Percentiles rank a stretch among this genome's conserved stretches.
Evolutionary conservation across 2,888 invertebrate species (phyloP).

Genomic region (Athalia cordata): DNA sequence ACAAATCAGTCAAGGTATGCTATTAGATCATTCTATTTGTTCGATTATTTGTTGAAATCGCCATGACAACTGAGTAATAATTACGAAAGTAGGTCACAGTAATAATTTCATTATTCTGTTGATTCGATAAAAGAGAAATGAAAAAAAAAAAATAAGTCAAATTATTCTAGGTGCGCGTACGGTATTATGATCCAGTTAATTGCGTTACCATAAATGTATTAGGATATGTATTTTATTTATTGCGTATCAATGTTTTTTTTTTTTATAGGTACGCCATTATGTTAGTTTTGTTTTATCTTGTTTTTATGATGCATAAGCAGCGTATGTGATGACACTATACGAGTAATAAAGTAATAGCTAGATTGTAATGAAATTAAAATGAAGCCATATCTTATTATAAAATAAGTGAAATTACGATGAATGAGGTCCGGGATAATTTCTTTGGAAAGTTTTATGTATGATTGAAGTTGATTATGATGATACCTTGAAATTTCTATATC

Average conservation of each 20-base stretch:
- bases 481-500: slow-evolving; percentile 25
- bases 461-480: background rate
- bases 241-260: background rate
- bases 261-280: background rate
- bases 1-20: too few relatives aligned
- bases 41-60: too few relatives aligned
- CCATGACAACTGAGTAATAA: too few relatives aligned
- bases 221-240: background rate
- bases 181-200: background rate
- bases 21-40: too few relatives aligned
- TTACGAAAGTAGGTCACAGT: too few relatives aligned
- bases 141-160: too few relatives aligned
- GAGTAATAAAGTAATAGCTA: slow-evolving; percentile 32
- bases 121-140: too few relatives aligned
- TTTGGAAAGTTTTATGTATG: background rate
- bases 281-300: slow-evolving; percentile 14
- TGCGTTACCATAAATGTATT: slow-evolving; percentile 35
- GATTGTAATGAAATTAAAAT: slow-evolving; percentile 8
- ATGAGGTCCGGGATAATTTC: background rate
- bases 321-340: slow-evolving; percentile 35
- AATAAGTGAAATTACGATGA: background rate
- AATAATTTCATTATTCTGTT: too few relatives aligned
- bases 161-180: slow-evolving; percentile 31
- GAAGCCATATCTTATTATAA: slow-evolving; percentile 7
- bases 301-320: slow-evolving; percentile 5